Evolutionary conservation across 2,113 vertebrate genomes (phyloP).

Genomic region (Cottus gobio): DNA sequence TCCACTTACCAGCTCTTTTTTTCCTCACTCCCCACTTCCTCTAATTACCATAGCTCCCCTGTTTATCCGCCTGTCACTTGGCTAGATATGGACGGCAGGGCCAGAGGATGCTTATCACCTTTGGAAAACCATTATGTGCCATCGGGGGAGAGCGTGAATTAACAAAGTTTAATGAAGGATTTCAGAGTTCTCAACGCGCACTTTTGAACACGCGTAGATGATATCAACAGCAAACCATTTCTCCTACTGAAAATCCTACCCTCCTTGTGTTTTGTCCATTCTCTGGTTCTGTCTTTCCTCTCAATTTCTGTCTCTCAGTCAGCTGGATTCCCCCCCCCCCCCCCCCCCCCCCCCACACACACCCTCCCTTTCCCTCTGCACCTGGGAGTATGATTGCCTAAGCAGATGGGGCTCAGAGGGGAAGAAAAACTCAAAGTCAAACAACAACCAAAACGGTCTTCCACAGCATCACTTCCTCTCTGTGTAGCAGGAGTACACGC

Average conservation of each 20-base stretch:
- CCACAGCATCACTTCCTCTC: constrained; percentile 65
- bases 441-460: constrained; percentile 71
- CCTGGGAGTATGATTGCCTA: constrained; percentile 77
- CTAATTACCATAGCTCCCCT: constrained; percentile 67
- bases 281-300: constrained; percentile 28
- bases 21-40: constrained; percentile 64
- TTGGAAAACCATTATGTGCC: constrained; percentile 62
- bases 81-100: constrained; percentile 42
- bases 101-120: constrained; percentile 59
- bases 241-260: constrained; percentile 39
- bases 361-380: constrained; percentile 61
- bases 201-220: too few species aligned
- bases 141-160: constrained; percentile 58
- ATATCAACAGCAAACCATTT: not conserved
- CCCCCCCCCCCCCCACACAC: constrained; percentile 18
- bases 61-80: constrained; percentile 67
- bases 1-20: constrained; percentile 67
- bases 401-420: constrained; percentile 78
- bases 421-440: constrained; percentile 68
- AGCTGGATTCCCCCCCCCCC: constrained; percentile 62
- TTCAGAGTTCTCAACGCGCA: not conserved
- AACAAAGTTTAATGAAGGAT: constrained; percentile 29
- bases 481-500: constrained; percentile 35
- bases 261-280: constrained; percentile 43
- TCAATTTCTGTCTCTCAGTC: constrained; percentile 52